Base-by-base conservation (phyloP, 2,113 vertebrate genomes). In the Lycaon pictus region DNA sequence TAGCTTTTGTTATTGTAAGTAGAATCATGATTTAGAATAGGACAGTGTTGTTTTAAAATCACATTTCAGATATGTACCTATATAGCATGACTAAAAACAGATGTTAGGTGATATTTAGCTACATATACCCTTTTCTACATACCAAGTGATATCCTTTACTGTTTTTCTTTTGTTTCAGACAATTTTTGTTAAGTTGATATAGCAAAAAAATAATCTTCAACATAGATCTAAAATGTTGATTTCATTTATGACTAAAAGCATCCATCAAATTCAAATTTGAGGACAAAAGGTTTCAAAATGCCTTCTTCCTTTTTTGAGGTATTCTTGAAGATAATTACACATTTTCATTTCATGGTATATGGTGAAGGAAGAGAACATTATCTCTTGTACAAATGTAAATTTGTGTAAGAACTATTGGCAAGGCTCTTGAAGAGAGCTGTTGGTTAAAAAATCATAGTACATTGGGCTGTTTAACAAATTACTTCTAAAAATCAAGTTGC, bases 401-500 rank as follows among this genome's bases (percentile, higher is more conserved):
- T 69, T 80, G 16, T 81, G 37, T 27, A 4, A 62, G 27, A 92
- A 56, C 7, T 92, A 51, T 63, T 91, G 48, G 32, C 60, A 96
- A 95, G 48, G 74, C 11, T 77, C 92, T 37, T 86, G n/a, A 91
- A 62, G 19, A 90, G 9, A 88, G 13, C 51, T 76, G 12, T 81
- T 91, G 65, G 72, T 90, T 72, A 85, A 89, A 88, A 95, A 79
- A 37, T 77, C 71, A n/a, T 77, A 67, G 35, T 83, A 17, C 25
- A 3, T 19, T 82, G 96, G 20, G 20, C 32, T 79, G 32, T 72
- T 92, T 90, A 95, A 88, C 56, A 69, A 84, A 96, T 92, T 88
- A 90, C 62, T 92, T 95, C 32, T 29, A 22, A 56, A 97, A 92
- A 56, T 58, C 35, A 83, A 67, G 11, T 91, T 96, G 55, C 83